Evolutionary conservation across 2,113 vertebrate genomes (phyloP).

Genomic region (Zapornia atra): DNA sequence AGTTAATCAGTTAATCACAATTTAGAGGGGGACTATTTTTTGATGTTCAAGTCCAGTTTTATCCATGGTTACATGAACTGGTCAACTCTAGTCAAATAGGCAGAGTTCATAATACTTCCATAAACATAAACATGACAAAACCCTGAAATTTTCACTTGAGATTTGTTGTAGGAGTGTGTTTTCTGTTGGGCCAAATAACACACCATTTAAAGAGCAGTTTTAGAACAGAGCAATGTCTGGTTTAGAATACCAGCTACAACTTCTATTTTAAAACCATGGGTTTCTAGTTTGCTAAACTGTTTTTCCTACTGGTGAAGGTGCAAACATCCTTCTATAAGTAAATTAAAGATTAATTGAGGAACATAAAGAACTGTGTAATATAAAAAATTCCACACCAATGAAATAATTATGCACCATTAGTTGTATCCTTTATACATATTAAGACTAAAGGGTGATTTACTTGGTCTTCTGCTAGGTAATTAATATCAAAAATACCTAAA

Average conservation of each 20-base stretch:
- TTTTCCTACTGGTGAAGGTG: neutral
- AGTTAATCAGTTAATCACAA: neutral
- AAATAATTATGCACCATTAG: neutral
- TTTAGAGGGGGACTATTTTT: neutral
- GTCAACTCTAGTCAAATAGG: neutral
- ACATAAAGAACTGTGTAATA: neutral
- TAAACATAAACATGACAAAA: neutral
- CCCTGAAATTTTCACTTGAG: neutral
- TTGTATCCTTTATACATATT: neutral
- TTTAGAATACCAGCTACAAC: neutral
- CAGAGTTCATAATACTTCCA: neutral
- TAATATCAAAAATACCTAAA: neutral
- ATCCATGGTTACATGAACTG: neutral
- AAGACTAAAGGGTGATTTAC: neutral
- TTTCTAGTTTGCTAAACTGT: neutral
- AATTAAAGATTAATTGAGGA: neutral
- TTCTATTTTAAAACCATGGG: neutral
- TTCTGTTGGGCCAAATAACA: neutral
- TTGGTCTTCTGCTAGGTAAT: neutral
- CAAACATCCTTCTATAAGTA: neutral
- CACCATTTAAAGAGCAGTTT: neutral
- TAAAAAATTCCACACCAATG: neutral
- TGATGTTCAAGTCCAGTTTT: neutral
- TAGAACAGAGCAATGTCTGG: neutral
- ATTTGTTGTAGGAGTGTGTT: constrained; percentile 12